Percentiles rank a stretch among this genome's conserved stretches.
Conservation (phyloP, 1,140 invertebrate species). For the Aricia agestis region DNA sequence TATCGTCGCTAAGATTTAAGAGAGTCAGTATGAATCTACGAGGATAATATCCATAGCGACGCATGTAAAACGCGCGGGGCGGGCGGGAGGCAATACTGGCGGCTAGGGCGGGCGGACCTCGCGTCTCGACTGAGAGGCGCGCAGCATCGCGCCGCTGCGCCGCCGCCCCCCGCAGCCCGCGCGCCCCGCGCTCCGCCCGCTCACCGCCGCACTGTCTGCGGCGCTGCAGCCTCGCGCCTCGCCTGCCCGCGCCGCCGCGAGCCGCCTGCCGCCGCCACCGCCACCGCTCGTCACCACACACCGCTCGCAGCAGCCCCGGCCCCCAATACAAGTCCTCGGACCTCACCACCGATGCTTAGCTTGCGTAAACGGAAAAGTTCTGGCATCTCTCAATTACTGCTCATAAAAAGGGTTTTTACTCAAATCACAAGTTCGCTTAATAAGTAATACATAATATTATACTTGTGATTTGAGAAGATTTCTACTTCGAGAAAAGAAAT, state of each 20-base stretch:
- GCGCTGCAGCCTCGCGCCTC: constrained; percentile 50
- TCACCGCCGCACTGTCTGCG: constrained; percentile 61
- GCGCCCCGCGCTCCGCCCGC: constrained; percentile 46
- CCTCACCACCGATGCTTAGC: background rate
- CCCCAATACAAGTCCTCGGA: background rate
- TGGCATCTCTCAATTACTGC: background rate
- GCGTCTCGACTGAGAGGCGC: constrained; percentile 75
- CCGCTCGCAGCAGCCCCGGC: constrained; percentile 16
- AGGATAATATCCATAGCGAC: constrained; percentile 31
- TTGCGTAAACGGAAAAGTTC: background rate
- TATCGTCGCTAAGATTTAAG: background rate
- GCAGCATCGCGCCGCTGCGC: constrained; percentile 70
- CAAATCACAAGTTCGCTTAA: too few relatives aligned
- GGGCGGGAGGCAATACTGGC: constrained; percentile 57
- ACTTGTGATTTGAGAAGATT: too few relatives aligned
- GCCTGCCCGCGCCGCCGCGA: constrained; percentile 39
- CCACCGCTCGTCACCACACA: constrained; percentile 21
- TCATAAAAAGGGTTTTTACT: too few relatives aligned
- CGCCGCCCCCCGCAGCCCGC: constrained; percentile 42
- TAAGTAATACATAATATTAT: too few relatives aligned
- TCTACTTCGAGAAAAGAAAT: too few relatives aligned
- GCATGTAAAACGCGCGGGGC: constrained; percentile 55
- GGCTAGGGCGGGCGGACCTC: constrained; percentile 68
- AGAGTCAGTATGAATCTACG: background rate
- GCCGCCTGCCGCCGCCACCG: constrained; percentile 27